These are phyloP conservation scores for Drosophila aldrichi DNA, from an alignment of 2,888 invertebrate genomes.

Conservation along the genomic window DNA sequence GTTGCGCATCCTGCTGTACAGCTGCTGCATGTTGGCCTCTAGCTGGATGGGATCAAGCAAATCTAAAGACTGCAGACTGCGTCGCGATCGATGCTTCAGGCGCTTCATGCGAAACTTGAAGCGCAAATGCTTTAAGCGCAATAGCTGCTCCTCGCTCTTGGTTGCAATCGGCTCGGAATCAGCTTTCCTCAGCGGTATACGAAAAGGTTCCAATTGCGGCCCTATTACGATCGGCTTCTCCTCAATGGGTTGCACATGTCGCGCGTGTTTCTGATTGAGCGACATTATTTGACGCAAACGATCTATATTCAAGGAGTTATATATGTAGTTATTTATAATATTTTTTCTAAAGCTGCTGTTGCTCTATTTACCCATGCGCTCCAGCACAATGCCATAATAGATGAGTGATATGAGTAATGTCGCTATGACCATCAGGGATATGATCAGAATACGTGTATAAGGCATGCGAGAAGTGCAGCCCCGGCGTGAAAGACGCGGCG, in stretches of 20 bases:
- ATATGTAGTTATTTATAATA: neutral
- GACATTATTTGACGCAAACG: constrained; percentile 63
- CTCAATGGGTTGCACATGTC: constrained; percentile 43
- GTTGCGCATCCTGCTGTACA: constrained; percentile 75
- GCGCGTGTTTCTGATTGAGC: constrained; percentile 56
- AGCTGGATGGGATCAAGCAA: constrained; percentile 72
- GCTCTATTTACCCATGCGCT: constrained; percentile 68
- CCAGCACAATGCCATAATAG: constrained; percentile 77
- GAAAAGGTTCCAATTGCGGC: constrained; percentile 50
- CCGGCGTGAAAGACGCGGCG: constrained; percentile 52
- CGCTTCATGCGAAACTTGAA: constrained; percentile 51
- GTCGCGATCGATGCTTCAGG: constrained; percentile 33
- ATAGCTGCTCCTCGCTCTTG: constrained; percentile 38
- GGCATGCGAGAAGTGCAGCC: constrained; percentile 44
- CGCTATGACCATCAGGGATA: constrained; percentile 66
- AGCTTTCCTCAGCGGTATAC: constrained; percentile 23
- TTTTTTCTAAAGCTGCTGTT: neutral
- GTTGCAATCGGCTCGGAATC: constrained; percentile 11
- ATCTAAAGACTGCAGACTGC: constrained; percentile 45
- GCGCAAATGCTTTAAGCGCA: constrained; percentile 58
- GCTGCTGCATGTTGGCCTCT: constrained; percentile 66
- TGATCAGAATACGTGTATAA: constrained; percentile 59
- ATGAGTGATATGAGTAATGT: constrained; percentile 71
- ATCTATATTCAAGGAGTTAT: constrained; percentile 45
- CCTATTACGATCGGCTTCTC: constrained; percentile 39